Conservation (phyloP, 1,140 invertebrate species). For the Drosophila ambigua region DNA sequence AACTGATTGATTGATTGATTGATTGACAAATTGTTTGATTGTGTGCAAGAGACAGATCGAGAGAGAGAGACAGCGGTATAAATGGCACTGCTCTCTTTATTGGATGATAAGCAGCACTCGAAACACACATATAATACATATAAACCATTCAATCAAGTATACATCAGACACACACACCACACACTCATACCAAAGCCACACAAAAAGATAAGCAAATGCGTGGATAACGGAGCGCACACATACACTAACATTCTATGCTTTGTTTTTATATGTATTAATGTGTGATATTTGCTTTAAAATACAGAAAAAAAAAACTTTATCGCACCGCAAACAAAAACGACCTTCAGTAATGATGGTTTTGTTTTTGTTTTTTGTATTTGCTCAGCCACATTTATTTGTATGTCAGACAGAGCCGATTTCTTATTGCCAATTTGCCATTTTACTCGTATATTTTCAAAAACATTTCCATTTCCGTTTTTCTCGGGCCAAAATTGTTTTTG, state of each 20-base stretch:
- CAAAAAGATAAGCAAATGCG: slow-evolving; percentile 61
- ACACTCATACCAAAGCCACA: slow-evolving; percentile 1
- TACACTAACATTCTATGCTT: slow-evolving; percentile 13
- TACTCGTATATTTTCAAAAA: slow-evolving; percentile 24
- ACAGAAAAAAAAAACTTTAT: slow-evolving; percentile 47
- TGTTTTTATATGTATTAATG: slow-evolving; percentile 18
- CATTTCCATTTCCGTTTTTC: slow-evolving; percentile 19
- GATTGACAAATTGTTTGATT: slow-evolving; percentile 65
- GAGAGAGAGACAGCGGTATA: neutral
- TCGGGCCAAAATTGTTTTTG: slow-evolving; percentile 12
- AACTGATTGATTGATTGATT: slow-evolving; percentile 59
- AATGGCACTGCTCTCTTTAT: slow-evolving; percentile 1
- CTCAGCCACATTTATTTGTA: slow-evolving; percentile 46
- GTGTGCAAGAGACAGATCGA: slow-evolving; percentile 28
- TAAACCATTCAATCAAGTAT: slow-evolving; percentile 66
- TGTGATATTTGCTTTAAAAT: slow-evolving; percentile 60
- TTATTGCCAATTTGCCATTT: slow-evolving; percentile 45
- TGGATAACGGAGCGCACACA: slow-evolving; percentile 60
- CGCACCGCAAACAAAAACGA: slow-evolving; percentile 71
- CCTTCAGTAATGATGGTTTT: slow-evolving; percentile 56
- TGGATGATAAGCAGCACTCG: slow-evolving; percentile 47
- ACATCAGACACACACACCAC: slow-evolving; percentile 39
- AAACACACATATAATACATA: slow-evolving; percentile 36
- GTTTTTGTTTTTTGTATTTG: slow-evolving; percentile 43
- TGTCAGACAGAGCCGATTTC: slow-evolving; percentile 42